Evolutionary conservation across 2,888 invertebrate species (phyloP), one percentile per base, ranked within the genome.

Genomic region (Calephelis perditalis): DNA sequence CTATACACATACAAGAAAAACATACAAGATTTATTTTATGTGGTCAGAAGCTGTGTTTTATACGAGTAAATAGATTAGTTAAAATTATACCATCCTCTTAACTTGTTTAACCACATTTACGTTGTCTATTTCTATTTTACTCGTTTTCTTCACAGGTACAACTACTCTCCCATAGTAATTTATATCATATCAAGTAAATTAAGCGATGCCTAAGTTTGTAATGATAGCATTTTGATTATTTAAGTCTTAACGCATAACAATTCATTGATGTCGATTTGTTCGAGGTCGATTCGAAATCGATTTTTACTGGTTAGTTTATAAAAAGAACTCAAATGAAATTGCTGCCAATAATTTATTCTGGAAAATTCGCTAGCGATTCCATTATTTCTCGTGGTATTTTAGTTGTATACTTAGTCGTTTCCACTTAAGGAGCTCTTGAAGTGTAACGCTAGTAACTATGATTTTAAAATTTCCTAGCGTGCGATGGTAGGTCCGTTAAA

Each of bases 171-270:
- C 52, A 35, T 11, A 49, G 9, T 49, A 52, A 52, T 6, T 26
- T 26, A 26, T 2, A 5, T 7, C 40, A 40, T 7, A 35, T 54
- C 35, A 54, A 54, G 36, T 54, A 54, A 54, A 78, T 83, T 87
- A 87, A 86, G 82, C 85, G 85, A 82, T 80, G 86, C 86, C 86
- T 88, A 88, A 87, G 87, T 86, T 86, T 84, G 7, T 35, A 35
- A 35, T 62, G 58, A 64, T 63, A 60, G 62, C 60, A 52, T 36
- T 52, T 52, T 52, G 35, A 35, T 52, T 11, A 26, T 52, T 52
- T 52, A 52, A 52, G 36, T 52, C 52, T 36, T 36, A 52, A 52
- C 49, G 49, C 49, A 52, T 52, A 52, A 36, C 35, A 0, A 35
- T 35, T 52, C 10, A 5, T 11, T 52, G 2, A 35, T 49, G 10